Conservation (phyloP, 2,797 vertebrate species). For the Catharus ustulatus region DNA sequence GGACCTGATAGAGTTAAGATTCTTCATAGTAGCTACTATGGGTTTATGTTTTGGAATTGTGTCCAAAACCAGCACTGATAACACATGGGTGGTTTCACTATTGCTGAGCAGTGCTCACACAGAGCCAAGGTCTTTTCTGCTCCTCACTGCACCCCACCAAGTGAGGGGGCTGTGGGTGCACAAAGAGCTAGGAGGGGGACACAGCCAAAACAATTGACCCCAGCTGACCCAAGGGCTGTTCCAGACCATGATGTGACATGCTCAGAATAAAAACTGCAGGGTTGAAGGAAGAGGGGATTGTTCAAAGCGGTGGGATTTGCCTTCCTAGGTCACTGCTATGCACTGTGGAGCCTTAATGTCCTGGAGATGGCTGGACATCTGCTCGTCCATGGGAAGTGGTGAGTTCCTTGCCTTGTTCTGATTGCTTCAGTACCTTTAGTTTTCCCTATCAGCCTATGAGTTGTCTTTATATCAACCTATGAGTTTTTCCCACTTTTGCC, state of each 20-base stretch:
- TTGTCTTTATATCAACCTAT: background rate
- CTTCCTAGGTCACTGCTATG: background rate
- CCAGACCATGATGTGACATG: too few species aligned
- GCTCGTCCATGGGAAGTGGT: background rate
- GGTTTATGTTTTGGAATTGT: background rate
- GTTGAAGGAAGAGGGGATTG: background rate
- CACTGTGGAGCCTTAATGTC: background rate
- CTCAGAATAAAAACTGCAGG: background rate
- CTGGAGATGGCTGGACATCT: background rate
- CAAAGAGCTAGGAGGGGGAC: background rate
- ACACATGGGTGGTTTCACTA: fast-evolving
- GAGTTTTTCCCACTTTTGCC: background rate
- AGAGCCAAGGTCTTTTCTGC: background rate
- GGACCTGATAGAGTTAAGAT: too few species aligned
- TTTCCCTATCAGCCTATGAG: background rate
- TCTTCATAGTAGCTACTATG: fast-evolving
- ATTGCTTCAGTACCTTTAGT: background rate
- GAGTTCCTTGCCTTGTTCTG: background rate
- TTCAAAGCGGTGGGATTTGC: background rate
- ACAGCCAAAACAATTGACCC: background rate
- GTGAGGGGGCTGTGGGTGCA: fast-evolving
- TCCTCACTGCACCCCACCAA: background rate
- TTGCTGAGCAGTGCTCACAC: fast-evolving
- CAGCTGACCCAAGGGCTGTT: background rate
- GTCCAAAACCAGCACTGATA: background rate